phyloP scores from a whole-genome alignment of 1,140 invertebrate species.

The Goniozus legneri region DNA sequence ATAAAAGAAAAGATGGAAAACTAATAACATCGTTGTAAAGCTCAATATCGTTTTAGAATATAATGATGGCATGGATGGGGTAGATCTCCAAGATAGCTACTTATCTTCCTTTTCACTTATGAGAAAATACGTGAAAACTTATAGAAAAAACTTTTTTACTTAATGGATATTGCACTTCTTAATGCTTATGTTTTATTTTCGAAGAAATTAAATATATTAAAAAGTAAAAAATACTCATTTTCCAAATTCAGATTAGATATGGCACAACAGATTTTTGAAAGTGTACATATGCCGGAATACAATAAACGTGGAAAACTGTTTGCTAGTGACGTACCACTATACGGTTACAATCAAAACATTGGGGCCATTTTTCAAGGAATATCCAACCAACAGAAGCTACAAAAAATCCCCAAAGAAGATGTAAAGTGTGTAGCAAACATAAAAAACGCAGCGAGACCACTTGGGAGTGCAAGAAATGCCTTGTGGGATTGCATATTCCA shows the following conservation, averaged over 20 bases:
- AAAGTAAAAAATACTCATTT: constrained; percentile 11
- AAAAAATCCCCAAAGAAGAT: constrained; percentile 9
- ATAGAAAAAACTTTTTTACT: constrained; percentile 17
- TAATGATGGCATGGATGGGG: constrained; percentile 13
- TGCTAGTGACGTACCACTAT: neutral
- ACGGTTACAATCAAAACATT: constrained; percentile 4
- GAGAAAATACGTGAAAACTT: constrained; percentile 15
- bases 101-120: constrained; percentile 14
- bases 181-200: constrained; percentile 11
- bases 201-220: constrained; percentile 8
- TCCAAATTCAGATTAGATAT: constrained; percentile 13
- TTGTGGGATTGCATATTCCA: constrained; percentile 11
- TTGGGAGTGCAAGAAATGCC: constrained; percentile 15
- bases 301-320: constrained; percentile 6
- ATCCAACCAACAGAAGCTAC: constrained; percentile 9
- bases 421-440: constrained; percentile 15
- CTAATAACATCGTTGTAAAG: constrained; percentile 8
- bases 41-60: constrained; percentile 16
- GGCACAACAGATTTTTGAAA: constrained; percentile 9
- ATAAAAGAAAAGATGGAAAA: constrained; percentile 8
- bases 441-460: constrained; percentile 15
- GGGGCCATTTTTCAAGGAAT: constrained; percentile 12
- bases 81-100: constrained; percentile 12
- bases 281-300: constrained; percentile 8
- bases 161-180: constrained; percentile 13